Evolutionary conservation across 2,888 invertebrate species (phyloP), one percentile per base, ranked within the genome.

Genomic region (Rugalucina vietnamica): DNA sequence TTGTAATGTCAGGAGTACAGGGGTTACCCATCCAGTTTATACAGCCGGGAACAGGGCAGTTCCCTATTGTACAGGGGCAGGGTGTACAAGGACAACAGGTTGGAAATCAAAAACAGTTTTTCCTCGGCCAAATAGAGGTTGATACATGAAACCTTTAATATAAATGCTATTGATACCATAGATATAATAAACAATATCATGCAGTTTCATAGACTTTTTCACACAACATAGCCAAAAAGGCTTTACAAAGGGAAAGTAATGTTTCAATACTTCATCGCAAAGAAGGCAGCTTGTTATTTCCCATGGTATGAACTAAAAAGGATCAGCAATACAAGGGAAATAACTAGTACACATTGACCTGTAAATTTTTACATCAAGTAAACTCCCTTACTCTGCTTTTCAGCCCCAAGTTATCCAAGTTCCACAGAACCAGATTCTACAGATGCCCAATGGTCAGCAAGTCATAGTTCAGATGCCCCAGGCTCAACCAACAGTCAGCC

Each of bases 381-480:
- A 18, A 12, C 43, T 43, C 43, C 43, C 43, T 43, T 43, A 43
- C 43, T 12, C 29, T 12, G 14, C 34, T 34, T 65, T 65, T 5
- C 34, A 65, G 65, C 65, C 69, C 76, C 81, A 90, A 85, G 49
- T 90, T 12, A 73, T 91, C 18, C 91, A 91, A 76, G 77, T 90
- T n/a, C 88, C 86, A 2, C 90, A 90, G 73, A 87, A 86, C n/a
- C 89, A 89, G 74, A 65, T 88, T 12, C 70, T 90, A 10, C 92
- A 92, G 77, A 81, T 86, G 34, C 81, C 90, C 39, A 87, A 84
- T 76, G 93, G 93, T 12, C 93, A 97, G 93, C 97, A 97, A 93
- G 97, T 97, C 57, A 96, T 97, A 93, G 96, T 97, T 0, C 97
- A 97, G 91, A 95, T 97, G 88, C 96, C 97, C 0, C 96, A 96